phyloP scores from a whole-genome alignment of 2,888 invertebrate genomes.

The Andrena praecox region DNA sequence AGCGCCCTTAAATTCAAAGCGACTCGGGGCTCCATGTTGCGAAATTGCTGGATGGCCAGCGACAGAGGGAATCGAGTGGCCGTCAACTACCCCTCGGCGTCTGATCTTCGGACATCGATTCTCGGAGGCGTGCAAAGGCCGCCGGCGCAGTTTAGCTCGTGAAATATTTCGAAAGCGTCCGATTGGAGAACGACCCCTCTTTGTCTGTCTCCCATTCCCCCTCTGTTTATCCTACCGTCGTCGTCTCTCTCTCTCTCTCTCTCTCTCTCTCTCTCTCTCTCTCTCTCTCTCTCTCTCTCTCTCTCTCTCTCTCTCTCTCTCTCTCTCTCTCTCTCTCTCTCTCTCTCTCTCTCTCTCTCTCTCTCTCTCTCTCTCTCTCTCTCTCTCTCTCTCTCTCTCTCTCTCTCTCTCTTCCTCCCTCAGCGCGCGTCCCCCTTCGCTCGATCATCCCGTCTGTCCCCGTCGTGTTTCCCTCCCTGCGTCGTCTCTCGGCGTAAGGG shows the following conservation, averaged over 20 bases:
- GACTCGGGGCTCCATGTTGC: not conserved
- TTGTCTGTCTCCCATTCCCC: constrained; percentile 40
- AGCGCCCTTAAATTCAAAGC: not conserved
- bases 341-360: not conserved
- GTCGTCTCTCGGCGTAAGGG: constrained; percentile 65
- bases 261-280: not conserved
- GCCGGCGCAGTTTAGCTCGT: constrained; percentile 74
- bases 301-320: not conserved
- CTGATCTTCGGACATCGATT: constrained; percentile 71
- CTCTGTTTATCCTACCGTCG: constrained; percentile 4
- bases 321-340: not conserved
- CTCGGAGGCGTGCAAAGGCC: constrained; percentile 61
- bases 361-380: not conserved
- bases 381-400: not conserved
- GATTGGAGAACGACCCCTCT: constrained; percentile 59
- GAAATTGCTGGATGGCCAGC: not conserved
- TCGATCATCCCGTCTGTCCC: constrained; percentile 28
- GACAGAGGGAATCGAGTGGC: constrained; percentile 18
- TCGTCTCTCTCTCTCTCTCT: not conserved
- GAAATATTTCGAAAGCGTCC: constrained; percentile 75
- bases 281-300: not conserved
- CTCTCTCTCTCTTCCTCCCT: not conserved
- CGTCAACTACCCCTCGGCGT: constrained; percentile 33
- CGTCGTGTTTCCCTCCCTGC: constrained; percentile 15
- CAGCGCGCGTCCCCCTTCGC: constrained; percentile 21